Evolutionary conservation across 2,888 invertebrate genomes (phyloP).

Genomic region (Erannis defoliaria): DNA sequence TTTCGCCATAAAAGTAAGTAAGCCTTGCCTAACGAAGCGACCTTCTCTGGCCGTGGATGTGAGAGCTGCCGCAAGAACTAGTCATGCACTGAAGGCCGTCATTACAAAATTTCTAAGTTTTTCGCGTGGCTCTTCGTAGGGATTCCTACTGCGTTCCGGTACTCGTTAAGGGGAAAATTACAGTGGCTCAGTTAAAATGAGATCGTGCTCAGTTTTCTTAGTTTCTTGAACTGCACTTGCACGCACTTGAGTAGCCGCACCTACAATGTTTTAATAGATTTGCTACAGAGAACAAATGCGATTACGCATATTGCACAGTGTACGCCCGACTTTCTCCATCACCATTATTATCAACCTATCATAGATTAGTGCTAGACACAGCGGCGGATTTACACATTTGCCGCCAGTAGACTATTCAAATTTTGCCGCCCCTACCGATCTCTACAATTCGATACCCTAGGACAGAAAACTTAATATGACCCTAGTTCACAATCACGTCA

Average conservation of each 20-base stretch:
- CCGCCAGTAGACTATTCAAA: no score
- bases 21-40: conserved; percentile 60
- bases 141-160: conserved; percentile 53
- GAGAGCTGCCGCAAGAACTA: conserved; percentile 68
- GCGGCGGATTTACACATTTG: no score
- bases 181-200: conserved; percentile 35
- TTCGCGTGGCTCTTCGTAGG: conserved; percentile 63
- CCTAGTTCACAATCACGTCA: no score
- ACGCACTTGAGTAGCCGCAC: background rate
- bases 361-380: no score
- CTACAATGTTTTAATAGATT: background rate
- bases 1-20: conserved; percentile 55
- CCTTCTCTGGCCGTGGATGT: conserved; percentile 61
- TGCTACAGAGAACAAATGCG: background rate
- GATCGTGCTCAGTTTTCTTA: conserved; percentile 9
- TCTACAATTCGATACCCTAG: no score
- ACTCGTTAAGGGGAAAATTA: conserved; percentile 38
- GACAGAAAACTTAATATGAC: no score
- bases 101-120: conserved; percentile 77
- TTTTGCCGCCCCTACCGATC: no score
- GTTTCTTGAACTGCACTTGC: no score
- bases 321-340: no score
- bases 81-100: conserved; percentile 74
- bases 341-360: no score
- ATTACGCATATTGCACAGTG: background rate